Conservation (phyloP, 1,140 invertebrate genomes). For the Diachasmimorpha longicaudata region DNA sequence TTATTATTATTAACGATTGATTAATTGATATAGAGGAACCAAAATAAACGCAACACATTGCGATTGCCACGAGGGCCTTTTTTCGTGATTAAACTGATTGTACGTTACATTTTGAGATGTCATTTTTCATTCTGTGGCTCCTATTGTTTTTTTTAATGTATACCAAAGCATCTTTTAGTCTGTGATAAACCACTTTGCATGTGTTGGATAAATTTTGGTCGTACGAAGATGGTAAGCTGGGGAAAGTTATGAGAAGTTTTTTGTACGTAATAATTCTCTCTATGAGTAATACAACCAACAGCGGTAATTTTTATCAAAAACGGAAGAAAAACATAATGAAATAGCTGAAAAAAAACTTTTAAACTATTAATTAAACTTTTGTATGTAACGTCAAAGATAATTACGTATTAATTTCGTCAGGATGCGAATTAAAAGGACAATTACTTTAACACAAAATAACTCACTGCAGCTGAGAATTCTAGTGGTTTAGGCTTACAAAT, state of each 20-base stretch:
- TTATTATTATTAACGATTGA: slow-evolving; percentile 49
- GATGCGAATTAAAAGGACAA: background rate
- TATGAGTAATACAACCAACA: background rate
- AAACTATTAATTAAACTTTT: background rate
- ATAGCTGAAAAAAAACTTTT: background rate
- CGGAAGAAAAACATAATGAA: background rate
- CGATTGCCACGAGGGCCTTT: background rate
- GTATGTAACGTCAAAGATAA: background rate
- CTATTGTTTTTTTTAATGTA: slow-evolving; percentile 49
- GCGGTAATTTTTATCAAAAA: background rate
- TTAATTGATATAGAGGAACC: slow-evolving; percentile 42
- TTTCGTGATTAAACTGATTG: background rate
- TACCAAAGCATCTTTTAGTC: slow-evolving; percentile 64
- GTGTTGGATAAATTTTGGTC: background rate
- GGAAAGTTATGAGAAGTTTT: background rate
- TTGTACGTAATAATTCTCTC: background rate
- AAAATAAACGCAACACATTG: slow-evolving; percentile 3
- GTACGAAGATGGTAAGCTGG: background rate
- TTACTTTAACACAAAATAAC: background rate
- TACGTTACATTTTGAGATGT: background rate
- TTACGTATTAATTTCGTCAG: background rate
- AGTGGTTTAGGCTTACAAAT: slow-evolving; percentile 19
- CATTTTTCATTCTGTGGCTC: background rate
- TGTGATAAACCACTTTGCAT: slow-evolving; percentile 47
- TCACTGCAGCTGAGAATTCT: background rate